Evolutionary conservation across 2,888 invertebrate species (phyloP), one percentile per base, ranked within the genome.

Genomic region (Pterobdella sp.): DNA sequence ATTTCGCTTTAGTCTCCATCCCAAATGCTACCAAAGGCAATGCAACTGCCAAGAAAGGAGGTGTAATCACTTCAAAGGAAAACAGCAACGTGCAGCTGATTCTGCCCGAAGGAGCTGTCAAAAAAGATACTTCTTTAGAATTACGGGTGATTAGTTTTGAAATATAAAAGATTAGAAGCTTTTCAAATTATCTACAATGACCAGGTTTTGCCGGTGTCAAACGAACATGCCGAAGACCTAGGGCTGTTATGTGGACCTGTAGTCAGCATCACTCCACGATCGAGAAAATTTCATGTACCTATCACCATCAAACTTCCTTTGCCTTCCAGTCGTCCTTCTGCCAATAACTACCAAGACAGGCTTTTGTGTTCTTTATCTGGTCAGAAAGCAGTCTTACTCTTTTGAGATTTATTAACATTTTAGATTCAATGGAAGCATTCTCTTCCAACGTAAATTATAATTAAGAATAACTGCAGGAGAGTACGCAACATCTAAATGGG

Each of bases 1-100:
- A 98, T 85, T 98, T 98, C 83, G 98, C 98, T 22, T 36, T 74
- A 4, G 64, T 74, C 26, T 68, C 74, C 1, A 31, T 68, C 29
- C 26, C 68, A 31, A 35, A 32, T 34, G 60, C 56, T 18, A 52
- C 68, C 10, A 32, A 26, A 4, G 35, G 10, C 22, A 18, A 36
- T 3, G 35, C 73, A n/a, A 56, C 60, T 22, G 64, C 72, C 14
- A 36, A 60, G 7, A 72, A 63, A 3, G 74, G 74, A 18, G 74
- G 69, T 0, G n/a, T 63, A n/a, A 26, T 74, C 18, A 72, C 68
- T 10, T 74, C 74, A 4, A 35, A 63, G n/a, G 22, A 31, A 22
- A 22, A 60, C 42, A 42, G 56, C 10, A 42, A 56, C 10, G 72
- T 74, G 0, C 74, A 72, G 10, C 65, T 74, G 32, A 36, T 68